Evolutionary conservation across 1,140 invertebrate species (phyloP).

Genomic region (Cecropterus lyciades): DNA sequence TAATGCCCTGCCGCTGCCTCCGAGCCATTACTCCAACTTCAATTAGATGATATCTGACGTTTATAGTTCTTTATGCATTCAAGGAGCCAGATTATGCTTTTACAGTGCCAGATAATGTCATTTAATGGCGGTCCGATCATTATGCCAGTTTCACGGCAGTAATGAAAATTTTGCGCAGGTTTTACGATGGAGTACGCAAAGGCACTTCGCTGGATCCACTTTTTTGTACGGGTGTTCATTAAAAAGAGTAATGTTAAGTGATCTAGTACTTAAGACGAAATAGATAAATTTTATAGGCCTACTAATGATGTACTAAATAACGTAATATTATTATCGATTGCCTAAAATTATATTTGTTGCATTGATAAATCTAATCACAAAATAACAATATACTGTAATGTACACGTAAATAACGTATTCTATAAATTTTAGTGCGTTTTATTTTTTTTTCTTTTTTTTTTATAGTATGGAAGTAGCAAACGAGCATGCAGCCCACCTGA

Average conservation of each 20-base stretch:
- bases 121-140: constrained; percentile 75
- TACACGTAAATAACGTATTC: no score
- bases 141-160: constrained; percentile 61
- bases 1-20: constrained; percentile 60
- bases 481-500: no score
- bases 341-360: no score
- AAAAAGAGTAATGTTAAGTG: constrained; percentile 13
- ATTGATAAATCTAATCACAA: no score
- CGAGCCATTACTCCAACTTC: constrained; percentile 68
- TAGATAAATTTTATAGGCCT: neutral
- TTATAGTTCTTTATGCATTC: constrained; percentile 83
- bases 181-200: constrained; percentile 42
- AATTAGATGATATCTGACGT: constrained; percentile 83
- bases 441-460: no score
- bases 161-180: constrained; percentile 72
- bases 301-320: neutral
- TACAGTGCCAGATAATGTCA: constrained; percentile 71
- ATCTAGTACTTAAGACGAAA: neutral
- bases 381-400: no score
- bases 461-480: no score
- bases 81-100: constrained; percentile 75
- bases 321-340: neutral
- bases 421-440: no score
- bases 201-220: constrained; percentile 9
- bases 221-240: constrained; percentile 25